phyloP scores from a whole-genome alignment of 1,140 invertebrate genomes.

The Schmidtea mediterranea region DNA sequence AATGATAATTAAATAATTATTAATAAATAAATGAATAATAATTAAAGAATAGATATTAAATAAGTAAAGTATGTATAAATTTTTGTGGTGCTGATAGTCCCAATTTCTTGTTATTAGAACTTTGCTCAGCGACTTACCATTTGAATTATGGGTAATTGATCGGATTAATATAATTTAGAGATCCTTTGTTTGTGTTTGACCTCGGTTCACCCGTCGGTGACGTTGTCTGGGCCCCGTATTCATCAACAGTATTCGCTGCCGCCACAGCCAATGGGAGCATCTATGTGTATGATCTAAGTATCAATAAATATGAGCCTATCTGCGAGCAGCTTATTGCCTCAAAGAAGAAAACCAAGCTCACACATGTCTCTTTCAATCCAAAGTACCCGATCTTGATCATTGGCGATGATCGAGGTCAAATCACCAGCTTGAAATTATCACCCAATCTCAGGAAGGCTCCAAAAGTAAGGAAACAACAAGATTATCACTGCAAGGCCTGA shows the following conservation, averaged over 20 bases:
- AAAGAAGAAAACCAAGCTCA: constrained; percentile 52
- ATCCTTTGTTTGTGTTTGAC: constrained; percentile 69
- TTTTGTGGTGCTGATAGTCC: too few relatives aligned
- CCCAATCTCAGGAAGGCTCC: constrained; percentile 59
- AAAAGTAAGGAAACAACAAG: constrained; percentile 36
- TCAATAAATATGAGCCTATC: constrained; percentile 66
- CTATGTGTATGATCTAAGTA: constrained; percentile 55
- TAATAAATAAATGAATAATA: too few relatives aligned
- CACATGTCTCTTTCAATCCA: constrained; percentile 53
- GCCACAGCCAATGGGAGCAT: constrained; percentile 61
- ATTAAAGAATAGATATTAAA: too few relatives aligned
- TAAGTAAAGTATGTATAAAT: too few relatives aligned
- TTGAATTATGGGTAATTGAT: too few relatives aligned
- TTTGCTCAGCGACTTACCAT: too few relatives aligned
- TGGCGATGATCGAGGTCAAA: constrained; percentile 55
- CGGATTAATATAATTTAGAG: too few relatives aligned
- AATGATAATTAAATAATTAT: too few relatives aligned
- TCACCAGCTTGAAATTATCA: constrained; percentile 56
- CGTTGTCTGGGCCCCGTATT: constrained; percentile 75
- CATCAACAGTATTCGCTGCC: constrained; percentile 67
- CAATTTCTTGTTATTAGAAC: too few relatives aligned
- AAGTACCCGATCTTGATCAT: constrained; percentile 56
- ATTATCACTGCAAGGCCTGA: too few relatives aligned
- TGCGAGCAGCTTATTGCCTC: constrained; percentile 58
- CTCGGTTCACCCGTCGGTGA: constrained; percentile 59